Conservation (phyloP, 1,140 invertebrate species). For the Zaprionus taronus region DNA sequence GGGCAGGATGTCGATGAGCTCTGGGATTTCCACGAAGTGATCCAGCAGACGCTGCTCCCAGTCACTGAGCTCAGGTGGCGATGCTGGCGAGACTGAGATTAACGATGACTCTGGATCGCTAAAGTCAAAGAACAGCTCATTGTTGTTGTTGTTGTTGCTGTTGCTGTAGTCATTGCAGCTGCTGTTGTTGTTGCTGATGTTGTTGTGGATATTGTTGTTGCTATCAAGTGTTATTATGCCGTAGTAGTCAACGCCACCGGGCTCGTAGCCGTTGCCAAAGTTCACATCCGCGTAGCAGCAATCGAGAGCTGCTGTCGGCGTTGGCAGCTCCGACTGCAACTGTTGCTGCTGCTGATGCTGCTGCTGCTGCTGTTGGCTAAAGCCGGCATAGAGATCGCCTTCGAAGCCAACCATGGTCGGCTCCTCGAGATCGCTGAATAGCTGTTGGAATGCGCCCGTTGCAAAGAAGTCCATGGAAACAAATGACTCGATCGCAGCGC, state of each 20-base stretch:
- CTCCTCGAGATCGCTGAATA: conserved; percentile 74
- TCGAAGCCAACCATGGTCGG: conserved; percentile 15
- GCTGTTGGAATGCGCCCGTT: conserved; percentile 78
- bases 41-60: conserved; percentile 78
- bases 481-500: conserved; percentile 42
- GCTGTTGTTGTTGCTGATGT: neutral
- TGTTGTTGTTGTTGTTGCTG: conserved; percentile 29
- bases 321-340: conserved; percentile 1
- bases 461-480: conserved; percentile 79
- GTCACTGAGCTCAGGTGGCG: conserved; percentile 65
- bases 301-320: conserved; percentile 17
- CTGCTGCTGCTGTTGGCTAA: neutral
- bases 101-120: conserved; percentile 23
- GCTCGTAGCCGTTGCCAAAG: conserved; percentile 24
- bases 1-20: conserved; percentile 80
- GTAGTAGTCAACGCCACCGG: conserved; percentile 54
- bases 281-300: conserved; percentile 51
- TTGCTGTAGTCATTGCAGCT: conserved; percentile 23
- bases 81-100: neutral
- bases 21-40: conserved; percentile 77
- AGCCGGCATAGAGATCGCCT: conserved; percentile 16
- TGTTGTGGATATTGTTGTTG: conserved; percentile 20
- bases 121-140: conserved; percentile 55
- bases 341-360: neutral
- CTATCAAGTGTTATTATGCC: conserved; percentile 68